Conservation (phyloP, 2,888 invertebrate species). For the Seira musarum region DNA sequence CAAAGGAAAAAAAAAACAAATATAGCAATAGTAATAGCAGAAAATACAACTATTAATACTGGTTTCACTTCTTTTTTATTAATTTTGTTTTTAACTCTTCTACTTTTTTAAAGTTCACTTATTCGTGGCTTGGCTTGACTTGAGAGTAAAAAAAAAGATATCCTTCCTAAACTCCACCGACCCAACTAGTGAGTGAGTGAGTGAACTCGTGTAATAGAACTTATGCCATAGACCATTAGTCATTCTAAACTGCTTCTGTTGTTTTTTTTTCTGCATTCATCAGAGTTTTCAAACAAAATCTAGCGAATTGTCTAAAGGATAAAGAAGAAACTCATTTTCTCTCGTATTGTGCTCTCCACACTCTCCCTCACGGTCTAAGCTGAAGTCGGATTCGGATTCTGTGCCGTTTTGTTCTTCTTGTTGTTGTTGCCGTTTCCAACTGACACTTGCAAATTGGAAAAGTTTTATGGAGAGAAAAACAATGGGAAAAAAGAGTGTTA, state of each 20-base stretch:
- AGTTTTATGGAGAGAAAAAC: constrained; percentile 38
- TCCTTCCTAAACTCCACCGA: too few relatives aligned
- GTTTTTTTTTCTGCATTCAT: background rate
- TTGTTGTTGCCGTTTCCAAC: constrained; percentile 26
- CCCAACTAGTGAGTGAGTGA: too few relatives aligned
- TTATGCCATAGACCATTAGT: background rate
- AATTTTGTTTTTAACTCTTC: background rate
- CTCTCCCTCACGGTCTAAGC: too few relatives aligned
- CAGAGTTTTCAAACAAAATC: background rate
- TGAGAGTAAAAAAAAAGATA: too few relatives aligned
- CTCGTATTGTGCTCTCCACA: background rate
- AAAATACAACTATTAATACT: too few relatives aligned
- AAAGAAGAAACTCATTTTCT: background rate
- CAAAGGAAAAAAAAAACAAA: background rate
- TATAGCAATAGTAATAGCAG: background rate
- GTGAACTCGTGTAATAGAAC: too few relatives aligned
- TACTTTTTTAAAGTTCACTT: background rate
- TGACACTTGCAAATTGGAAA: constrained; percentile 60
- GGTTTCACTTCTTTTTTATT: too few relatives aligned
- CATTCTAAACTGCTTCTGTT: background rate
- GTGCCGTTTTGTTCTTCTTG: constrained; percentile 13
- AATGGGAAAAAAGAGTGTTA: background rate
- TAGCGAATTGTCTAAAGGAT: background rate
- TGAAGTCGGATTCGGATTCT: background rate
- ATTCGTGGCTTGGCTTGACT: too few relatives aligned